phyloP scores from a whole-genome alignment of 2,797 vertebrate genomes.

The Columba guinea region DNA sequence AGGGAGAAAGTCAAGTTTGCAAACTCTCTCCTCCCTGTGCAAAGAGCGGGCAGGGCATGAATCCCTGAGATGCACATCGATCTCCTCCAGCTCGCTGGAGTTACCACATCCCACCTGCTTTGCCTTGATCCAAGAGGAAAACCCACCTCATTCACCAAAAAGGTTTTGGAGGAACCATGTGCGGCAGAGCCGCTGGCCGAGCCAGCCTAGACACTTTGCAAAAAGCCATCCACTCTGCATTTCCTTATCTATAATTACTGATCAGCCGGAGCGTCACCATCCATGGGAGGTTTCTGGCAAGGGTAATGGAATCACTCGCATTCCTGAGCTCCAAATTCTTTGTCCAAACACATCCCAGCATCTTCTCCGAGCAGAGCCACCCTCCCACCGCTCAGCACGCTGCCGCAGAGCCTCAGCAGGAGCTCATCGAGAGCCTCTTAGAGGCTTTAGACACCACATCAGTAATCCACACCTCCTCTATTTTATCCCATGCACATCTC shows the following conservation, averaged over 20 bases:
- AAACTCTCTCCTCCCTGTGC: not conserved
- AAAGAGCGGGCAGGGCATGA: not conserved
- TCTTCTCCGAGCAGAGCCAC: not conserved
- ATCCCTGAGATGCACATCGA: not conserved
- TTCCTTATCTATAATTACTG: conserved; percentile 52
- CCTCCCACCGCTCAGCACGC: not conserved
- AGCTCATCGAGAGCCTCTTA: not conserved
- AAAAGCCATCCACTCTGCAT: not conserved
- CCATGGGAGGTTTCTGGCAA: conserved; percentile 36
- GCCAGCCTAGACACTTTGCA: not conserved
- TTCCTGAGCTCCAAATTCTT: conserved; percentile 39
- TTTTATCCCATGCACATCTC: not conserved
- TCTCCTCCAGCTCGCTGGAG: not conserved
- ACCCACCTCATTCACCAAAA: not conserved
- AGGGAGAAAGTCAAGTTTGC: conserved; percentile 40
- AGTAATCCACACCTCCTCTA: conserved; percentile 28
- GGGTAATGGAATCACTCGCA: not conserved
- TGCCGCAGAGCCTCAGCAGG: not conserved
- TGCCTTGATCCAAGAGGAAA: not conserved
- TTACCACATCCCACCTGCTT: not conserved
- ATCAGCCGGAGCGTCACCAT: not conserved
- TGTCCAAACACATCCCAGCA: conserved; percentile 21
- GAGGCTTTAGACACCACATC: conserved; percentile 1
- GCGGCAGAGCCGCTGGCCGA: not conserved
- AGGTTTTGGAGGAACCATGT: not conserved